phyloP scores from a whole-genome alignment of 2,113 vertebrate genomes.

The Sorex fumeus region DNA sequence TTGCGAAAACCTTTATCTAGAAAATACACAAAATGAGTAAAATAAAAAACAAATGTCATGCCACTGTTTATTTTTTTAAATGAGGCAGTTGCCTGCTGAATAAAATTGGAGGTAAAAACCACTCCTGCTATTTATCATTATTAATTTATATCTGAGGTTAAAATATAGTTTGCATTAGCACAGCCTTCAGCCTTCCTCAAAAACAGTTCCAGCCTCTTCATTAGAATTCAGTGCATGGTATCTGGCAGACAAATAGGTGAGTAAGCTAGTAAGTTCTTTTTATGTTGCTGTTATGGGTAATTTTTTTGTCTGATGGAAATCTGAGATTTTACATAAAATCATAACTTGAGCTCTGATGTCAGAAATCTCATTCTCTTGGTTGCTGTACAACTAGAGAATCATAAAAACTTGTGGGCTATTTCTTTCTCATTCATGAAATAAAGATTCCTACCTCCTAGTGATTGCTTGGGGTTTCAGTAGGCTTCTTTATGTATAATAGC shows the following conservation, averaged over 20 bases:
- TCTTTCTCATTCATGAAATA: constrained; percentile 1
- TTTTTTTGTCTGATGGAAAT: neutral
- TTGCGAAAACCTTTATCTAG: constrained; percentile 68
- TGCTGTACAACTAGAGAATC: neutral
- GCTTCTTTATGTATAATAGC: neutral
- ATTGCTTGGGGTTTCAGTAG: neutral
- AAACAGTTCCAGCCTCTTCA: neutral
- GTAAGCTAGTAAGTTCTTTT: neutral
- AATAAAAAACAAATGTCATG: neutral
- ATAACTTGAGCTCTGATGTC: neutral
- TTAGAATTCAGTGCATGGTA: neutral
- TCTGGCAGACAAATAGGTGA: neutral
- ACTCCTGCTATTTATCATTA: neutral
- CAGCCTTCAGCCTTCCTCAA: neutral
- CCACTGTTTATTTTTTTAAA: neutral
- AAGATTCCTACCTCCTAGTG: neutral
- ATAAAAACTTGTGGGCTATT: neutral
- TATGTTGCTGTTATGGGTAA: neutral
- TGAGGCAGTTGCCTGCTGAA: neutral
- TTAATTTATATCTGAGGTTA: neutral
- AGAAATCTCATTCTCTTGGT: constrained; percentile 23
- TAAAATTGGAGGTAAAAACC: neutral
- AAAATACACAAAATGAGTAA: constrained; percentile 47
- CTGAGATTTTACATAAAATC: constrained; percentile 2
- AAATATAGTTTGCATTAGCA: neutral